Conservation (phyloP, 1,140 invertebrate genomes). For the Hesperophylax magnus region DNA sequence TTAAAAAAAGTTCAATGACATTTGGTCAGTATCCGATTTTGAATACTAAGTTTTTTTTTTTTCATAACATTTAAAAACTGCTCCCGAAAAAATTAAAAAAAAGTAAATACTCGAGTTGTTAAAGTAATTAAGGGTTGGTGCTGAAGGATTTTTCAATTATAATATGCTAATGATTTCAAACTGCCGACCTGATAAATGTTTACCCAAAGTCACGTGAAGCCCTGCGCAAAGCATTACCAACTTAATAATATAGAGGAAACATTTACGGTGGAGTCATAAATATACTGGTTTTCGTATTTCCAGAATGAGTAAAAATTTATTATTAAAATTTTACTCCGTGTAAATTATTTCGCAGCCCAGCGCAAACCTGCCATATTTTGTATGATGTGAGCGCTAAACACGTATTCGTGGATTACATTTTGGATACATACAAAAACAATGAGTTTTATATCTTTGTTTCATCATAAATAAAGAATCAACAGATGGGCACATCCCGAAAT, state of each 20-base stretch:
- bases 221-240: neutral
- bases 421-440: no score
- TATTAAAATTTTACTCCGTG: conserved; percentile 24
- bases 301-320: conserved; percentile 18
- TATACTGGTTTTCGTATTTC: conserved; percentile 19
- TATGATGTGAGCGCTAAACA: neutral
- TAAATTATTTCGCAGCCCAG: neutral
- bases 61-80: no score
- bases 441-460: no score
- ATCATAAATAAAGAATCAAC: no score
- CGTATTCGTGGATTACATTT: no score
- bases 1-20: no score
- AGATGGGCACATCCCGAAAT: no score
- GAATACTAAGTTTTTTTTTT: no score
- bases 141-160: conserved; percentile 10
- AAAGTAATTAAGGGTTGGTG: no score
- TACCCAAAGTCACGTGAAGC: conserved; percentile 1
- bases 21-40: no score
- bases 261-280: conserved; percentile 12
- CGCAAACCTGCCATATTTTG: neutral
- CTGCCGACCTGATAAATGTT: neutral
- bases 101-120: no score
- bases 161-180: conserved; percentile 20
- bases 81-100: no score
- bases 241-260: conserved; percentile 14